Conservation (phyloP, 1,140 invertebrate species). For the Oryctes rhinoceros region DNA sequence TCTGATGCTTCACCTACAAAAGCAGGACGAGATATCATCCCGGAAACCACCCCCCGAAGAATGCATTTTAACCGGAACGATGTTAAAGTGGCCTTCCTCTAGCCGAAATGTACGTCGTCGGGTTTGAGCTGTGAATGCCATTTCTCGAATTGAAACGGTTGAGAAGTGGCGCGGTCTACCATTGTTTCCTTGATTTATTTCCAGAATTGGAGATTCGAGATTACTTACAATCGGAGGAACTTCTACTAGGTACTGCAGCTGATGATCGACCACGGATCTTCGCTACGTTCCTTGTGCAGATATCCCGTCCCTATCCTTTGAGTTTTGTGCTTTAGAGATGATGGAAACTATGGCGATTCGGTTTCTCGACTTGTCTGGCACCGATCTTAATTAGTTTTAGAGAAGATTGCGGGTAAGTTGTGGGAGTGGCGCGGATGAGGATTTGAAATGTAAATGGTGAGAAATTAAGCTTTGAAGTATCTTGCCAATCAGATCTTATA, state of each 20-base stretch:
- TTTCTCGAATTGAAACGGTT: background rate
- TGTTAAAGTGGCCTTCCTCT: constrained; percentile 5
- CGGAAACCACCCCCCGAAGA: background rate
- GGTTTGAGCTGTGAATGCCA: background rate
- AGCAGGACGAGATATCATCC: background rate
- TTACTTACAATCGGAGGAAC: background rate
- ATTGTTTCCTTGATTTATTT: constrained; percentile 12
- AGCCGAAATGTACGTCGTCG: background rate
- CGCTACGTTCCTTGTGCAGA: background rate
- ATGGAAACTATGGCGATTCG: background rate
- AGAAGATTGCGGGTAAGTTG: background rate
- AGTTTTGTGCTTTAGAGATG: background rate
- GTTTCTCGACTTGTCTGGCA: background rate
- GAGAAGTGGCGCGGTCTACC: background rate
- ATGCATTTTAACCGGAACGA: background rate
- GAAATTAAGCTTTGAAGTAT: too few species aligned
- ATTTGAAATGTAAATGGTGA: too few species aligned
- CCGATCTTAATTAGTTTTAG: constrained; percentile 10
- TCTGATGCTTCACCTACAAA: background rate
- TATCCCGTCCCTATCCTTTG: background rate
- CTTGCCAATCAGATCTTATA: too few species aligned
- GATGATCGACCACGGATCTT: background rate
- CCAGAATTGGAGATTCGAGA: background rate
- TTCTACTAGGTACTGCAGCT: background rate
- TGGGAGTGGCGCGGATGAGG: too few species aligned